Evolutionary conservation across 2,113 vertebrate species (phyloP), one percentile per base, ranked within the genome.

Genomic region (Tyrannus savana): DNA sequence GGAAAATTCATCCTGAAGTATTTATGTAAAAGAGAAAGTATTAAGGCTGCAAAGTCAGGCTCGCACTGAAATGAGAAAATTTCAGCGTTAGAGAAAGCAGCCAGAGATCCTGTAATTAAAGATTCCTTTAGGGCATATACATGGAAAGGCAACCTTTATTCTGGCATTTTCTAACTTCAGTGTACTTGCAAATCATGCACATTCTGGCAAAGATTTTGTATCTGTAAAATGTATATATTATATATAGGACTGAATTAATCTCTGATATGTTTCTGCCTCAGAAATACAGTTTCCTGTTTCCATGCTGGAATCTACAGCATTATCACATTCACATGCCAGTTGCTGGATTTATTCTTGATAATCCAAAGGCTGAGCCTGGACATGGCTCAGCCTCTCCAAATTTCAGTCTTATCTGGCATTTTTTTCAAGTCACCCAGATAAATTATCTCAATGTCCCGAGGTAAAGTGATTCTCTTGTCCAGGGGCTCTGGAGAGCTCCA

Each of bases 81-180:
- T 59, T 83, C 63, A 73, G 42, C 1, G 2, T 50, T 80, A 59
- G 83, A 71, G 86, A 91, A 81, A 86, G 56, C n/a, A 81, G 64
- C 27, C 28, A 63, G 41, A 42, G 93, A 77, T 63, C 30, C 19
- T 37, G 52, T 81, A 93, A 91, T 93, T 90, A 93, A 80, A 91
- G 56, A 93, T 63, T 84, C 52, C 62, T 81, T 86, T 33, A 86
- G 85, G 82, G 88, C 72, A 92, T 84, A 92, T 81, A 62, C 79
- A 81, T 41, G 79, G 83, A 88, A 95, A 95, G 39, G 37, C 83
- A 95, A 93, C 93, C 85, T 96, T 97, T 95, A 93, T 93, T 94
- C 79, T 94, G 93, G 96, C 90, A 93, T 96, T 96, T 97, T 93
- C 92, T 71, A 86, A 64, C 93, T 91, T 82, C 42, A 27, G 15